Conservation (phyloP, 2,797 vertebrate genomes). For the Pristis pectinata region DNA sequence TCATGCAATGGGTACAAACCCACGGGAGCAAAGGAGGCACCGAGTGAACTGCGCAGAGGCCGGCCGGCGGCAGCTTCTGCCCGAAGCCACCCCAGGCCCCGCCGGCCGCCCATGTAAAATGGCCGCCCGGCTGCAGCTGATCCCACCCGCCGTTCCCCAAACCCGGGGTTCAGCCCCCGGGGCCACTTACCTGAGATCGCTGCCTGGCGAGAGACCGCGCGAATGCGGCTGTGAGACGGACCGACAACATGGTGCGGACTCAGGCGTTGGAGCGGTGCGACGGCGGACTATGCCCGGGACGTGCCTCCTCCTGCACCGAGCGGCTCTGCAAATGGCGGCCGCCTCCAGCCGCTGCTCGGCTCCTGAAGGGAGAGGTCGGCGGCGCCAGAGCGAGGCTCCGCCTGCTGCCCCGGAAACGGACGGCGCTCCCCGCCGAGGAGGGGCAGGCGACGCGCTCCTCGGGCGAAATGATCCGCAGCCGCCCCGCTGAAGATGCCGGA, state of each 20-base stretch:
- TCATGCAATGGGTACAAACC: not conserved
- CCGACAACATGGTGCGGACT: constrained; percentile 69
- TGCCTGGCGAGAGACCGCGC: constrained; percentile 72
- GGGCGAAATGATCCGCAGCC: no score
- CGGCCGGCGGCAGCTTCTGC: not conserved
- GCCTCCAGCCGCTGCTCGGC: not conserved
- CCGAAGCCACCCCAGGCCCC: not conserved
- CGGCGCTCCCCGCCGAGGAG: no score
- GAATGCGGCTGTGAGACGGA: constrained; percentile 79
- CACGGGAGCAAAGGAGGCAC: not conserved
- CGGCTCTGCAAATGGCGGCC: constrained; percentile 28
- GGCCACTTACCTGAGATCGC: constrained; percentile 72
- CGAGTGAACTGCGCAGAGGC: not conserved
- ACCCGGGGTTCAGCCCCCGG: not conserved
- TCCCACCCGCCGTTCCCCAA: not conserved
- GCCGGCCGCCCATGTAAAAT: not conserved
- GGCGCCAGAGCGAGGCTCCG: not conserved
- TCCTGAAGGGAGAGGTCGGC: not conserved
- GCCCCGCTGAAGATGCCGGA: no score
- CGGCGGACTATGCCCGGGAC: not conserved
- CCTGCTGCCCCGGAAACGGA: not conserved
- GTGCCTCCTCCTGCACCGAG: not conserved
- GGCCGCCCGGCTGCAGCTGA: not conserved
- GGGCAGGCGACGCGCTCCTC: no score
- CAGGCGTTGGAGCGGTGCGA: not conserved